Percentiles rank a stretch among this genome's conserved stretches.
phyloP scores from a whole-genome alignment of 1,140 invertebrate genomes.

The Harpegnathos saltator region DNA sequence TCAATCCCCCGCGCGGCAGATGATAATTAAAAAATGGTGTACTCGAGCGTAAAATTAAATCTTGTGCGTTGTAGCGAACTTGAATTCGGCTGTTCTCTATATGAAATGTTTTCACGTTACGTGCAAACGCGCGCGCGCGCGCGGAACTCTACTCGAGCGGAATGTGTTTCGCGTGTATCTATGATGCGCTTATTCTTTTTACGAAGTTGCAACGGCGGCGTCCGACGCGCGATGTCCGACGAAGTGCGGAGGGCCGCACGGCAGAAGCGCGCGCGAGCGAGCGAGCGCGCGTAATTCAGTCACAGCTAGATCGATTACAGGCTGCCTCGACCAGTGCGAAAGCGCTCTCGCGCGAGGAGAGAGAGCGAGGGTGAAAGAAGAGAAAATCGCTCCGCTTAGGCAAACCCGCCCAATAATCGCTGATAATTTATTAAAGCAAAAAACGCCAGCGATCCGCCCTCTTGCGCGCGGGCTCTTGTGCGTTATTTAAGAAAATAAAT shows the following conservation, averaged over 20 bases:
- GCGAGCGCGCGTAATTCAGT: background rate
- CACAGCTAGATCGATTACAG: constrained; percentile 17
- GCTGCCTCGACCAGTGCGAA: constrained; percentile 21
- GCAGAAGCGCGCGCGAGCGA: background rate
- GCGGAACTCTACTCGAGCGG: constrained; percentile 3
- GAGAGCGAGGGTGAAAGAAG: background rate
- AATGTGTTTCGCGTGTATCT: background rate
- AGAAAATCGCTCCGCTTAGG: constrained; percentile 35
- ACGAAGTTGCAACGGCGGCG: too few species aligned
- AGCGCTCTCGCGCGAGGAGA: background rate
- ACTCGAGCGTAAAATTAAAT: constrained; percentile 41
- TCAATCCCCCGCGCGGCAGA: background rate
- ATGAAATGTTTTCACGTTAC: background rate
- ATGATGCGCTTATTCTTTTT: constrained; percentile 1
- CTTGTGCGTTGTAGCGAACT: constrained; percentile 27
- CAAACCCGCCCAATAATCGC: constrained; percentile 75
- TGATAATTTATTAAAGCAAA: constrained; percentile 77
- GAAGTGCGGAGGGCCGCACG: too few species aligned
- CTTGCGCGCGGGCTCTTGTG: constrained; percentile 24
- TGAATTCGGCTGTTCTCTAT: constrained; percentile 11
- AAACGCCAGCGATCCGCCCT: constrained; percentile 64
- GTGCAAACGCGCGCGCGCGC: background rate
- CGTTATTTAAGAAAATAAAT: constrained; percentile 78
- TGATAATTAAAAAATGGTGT: constrained; percentile 46
- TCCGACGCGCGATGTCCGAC: too few species aligned